These are phyloP conservation scores for Scomberomorus guttatus DNA, from an alignment of 2,797 vertebrate genomes.

Conservation along the genomic window DNA sequence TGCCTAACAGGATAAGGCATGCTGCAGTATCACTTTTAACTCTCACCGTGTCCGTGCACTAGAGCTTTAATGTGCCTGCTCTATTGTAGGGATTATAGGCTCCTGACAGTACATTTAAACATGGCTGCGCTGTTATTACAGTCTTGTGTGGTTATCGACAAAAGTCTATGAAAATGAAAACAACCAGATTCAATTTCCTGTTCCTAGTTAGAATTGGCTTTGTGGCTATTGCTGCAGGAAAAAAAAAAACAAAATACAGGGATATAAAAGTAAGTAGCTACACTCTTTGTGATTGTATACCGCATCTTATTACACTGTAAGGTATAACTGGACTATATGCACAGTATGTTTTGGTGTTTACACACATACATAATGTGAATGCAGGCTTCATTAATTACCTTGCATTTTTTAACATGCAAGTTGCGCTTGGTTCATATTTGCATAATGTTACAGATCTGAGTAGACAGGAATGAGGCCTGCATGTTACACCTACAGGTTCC, in stretches of 20 bases:
- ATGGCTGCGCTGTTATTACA: constrained; percentile 52
- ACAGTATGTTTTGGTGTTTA: constrained; percentile 10
- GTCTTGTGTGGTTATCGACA: constrained; percentile 34
- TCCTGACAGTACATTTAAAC: constrained; percentile 34
- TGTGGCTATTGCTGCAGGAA: constrained; percentile 44
- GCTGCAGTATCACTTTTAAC: constrained; percentile 55
- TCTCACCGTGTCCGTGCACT: constrained; percentile 36
- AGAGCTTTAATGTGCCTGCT: constrained; percentile 21
- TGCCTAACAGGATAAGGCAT: constrained; percentile 72
- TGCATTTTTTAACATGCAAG: background rate
- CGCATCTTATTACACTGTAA: constrained; percentile 13
- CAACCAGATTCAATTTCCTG: constrained; percentile 71
- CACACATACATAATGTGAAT: background rate
- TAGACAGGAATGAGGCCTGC: constrained; percentile 20
- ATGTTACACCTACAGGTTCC: constrained; percentile 40
- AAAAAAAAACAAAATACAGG: constrained; percentile 20
- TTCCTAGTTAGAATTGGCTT: constrained; percentile 47
- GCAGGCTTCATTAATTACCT: background rate
- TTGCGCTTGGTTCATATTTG: constrained; percentile 4
- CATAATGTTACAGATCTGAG: background rate
- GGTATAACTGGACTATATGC: background rate
- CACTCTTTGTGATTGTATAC: background rate
- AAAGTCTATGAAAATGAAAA: constrained; percentile 54
- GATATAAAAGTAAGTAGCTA: constrained; percentile 13
- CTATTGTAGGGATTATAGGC: constrained; percentile 39